Percentiles rank a stretch among this genome's conserved stretches.
Conservation (phyloP, 2,113 vertebrate genomes). For the Phyllostomus hastatus region DNA sequence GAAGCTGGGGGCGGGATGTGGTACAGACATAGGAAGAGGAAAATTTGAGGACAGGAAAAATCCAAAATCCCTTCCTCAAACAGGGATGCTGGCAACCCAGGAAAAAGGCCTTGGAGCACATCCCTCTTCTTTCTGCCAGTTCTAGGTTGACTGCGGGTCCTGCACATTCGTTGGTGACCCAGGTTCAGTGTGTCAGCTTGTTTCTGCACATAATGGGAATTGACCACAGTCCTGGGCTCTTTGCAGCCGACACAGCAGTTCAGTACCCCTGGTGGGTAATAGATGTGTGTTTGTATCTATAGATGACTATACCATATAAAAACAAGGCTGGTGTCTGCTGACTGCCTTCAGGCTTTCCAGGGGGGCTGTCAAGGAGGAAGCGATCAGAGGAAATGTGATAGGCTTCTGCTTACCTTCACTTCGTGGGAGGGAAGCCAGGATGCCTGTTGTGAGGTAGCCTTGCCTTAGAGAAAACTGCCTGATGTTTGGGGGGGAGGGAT, state of each 20-base stretch:
- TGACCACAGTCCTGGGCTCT: neutral
- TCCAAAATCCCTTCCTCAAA: neutral
- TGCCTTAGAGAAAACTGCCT: neutral
- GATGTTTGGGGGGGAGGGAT: neutral
- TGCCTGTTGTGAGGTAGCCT: neutral
- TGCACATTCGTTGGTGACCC: neutral
- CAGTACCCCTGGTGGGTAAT: neutral
- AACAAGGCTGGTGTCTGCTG: conserved; percentile 40
- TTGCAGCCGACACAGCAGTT: neutral
- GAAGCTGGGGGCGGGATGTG: neutral
- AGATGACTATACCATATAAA: neutral
- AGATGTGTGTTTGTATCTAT: neutral
- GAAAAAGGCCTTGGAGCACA: neutral
- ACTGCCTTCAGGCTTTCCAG: neutral
- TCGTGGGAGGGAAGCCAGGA: neutral
- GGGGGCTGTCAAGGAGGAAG: neutral
- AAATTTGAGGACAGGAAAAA: neutral
- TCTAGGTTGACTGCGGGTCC: neutral
- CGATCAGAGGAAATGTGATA: neutral
- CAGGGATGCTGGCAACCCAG: neutral
- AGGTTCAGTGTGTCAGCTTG: neutral
- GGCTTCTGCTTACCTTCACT: conserved; percentile 38
- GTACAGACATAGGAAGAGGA: neutral
- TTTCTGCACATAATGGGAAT: neutral
- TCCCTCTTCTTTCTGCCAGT: neutral